Conservation (phyloP, 2,113 vertebrate genomes). For the Mobula hypostoma region DNA sequence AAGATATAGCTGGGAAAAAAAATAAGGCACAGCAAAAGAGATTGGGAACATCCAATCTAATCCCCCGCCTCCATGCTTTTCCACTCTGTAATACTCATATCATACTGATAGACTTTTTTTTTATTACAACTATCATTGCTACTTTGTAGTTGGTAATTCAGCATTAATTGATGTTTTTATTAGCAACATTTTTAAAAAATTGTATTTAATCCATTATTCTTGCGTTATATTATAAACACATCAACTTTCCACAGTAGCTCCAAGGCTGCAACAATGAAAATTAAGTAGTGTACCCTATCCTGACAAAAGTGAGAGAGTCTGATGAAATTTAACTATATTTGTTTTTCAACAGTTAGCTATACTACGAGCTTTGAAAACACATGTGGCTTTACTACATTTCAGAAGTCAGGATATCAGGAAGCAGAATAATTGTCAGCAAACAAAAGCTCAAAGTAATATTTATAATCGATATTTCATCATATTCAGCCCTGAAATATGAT, state of each 20-base stretch:
- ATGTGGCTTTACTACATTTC: neutral
- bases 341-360: neutral
- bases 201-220: neutral
- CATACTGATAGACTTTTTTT: neutral
- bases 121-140: neutral
- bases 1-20: too few species aligned
- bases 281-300: neutral
- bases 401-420: neutral
- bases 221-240: neutral
- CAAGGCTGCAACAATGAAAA: neutral
- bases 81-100: neutral
- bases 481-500: too few species aligned
- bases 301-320: neutral
- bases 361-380: neutral
- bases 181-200: neutral
- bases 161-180: neutral
- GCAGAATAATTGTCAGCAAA: neutral
- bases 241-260: neutral
- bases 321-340: neutral
- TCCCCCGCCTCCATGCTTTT: neutral
- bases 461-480: too few species aligned
- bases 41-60: neutral
- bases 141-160: neutral
- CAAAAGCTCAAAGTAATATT: neutral
- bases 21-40: too few species aligned